These are phyloP conservation scores for Pangasius macronema DNA, from an alignment of 2,797 vertebrate species.

Conservation along the genomic window DNA sequence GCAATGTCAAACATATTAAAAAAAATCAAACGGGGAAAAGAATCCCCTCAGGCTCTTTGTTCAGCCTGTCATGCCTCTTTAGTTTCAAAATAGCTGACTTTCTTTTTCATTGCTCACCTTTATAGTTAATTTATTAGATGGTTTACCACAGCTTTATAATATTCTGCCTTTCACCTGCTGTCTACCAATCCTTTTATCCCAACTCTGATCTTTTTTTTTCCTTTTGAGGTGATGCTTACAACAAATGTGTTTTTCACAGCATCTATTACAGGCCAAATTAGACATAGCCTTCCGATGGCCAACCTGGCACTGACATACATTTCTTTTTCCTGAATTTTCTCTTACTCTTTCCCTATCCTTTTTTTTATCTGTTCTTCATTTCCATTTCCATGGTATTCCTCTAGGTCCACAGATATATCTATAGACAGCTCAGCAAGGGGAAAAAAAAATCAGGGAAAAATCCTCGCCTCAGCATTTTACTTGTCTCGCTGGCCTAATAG, in stretches of 20 bases:
- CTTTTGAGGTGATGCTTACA: slow-evolving; percentile 63
- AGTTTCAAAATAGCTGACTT: slow-evolving; percentile 85
- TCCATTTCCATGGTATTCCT: slow-evolving; percentile 53
- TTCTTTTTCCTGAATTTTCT: slow-evolving; percentile 40
- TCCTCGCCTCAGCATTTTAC: slow-evolving; percentile 52
- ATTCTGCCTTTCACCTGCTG: slow-evolving; percentile 81
- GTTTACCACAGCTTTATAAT: slow-evolving; percentile 83
- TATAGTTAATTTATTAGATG: slow-evolving; percentile 85
- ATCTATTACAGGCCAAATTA: slow-evolving; percentile 57
- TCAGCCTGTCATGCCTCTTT: slow-evolving; percentile 91
- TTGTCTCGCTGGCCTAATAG: slow-evolving; percentile 52
- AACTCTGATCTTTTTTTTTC: slow-evolving; percentile 60
- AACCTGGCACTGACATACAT: slow-evolving; percentile 36
- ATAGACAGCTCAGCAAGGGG: slow-evolving; percentile 54
- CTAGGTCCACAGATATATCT: slow-evolving; percentile 49
- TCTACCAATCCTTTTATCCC: slow-evolving; percentile 72
- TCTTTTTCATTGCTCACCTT: slow-evolving; percentile 77
- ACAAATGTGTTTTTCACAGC: slow-evolving; percentile 55
- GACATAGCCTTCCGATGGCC: slow-evolving; percentile 37
- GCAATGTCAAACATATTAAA: slow-evolving; percentile 89
- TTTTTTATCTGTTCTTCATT: slow-evolving; percentile 49
- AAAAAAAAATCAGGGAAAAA: slow-evolving; percentile 46
- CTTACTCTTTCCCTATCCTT: slow-evolving; percentile 29
- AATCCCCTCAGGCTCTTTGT: slow-evolving; percentile 89
- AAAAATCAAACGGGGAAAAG: slow-evolving; percentile 84